Base-by-base conservation (phyloP, 2,888 invertebrate species). In the Petrophora chlorosata region DNA sequence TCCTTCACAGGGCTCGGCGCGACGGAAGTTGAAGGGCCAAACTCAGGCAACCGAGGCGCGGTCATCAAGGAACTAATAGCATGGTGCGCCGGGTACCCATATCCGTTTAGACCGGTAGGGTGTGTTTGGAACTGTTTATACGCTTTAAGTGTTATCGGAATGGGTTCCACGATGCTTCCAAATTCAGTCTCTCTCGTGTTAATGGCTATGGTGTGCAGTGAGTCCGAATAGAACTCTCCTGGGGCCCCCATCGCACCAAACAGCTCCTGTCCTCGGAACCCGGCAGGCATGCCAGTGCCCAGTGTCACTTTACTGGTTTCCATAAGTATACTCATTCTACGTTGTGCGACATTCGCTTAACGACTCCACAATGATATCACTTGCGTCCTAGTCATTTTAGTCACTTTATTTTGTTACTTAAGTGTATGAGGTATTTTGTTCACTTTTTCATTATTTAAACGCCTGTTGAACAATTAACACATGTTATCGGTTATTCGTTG, bases 311-410 rank as follows among this genome's bases (percentile, higher is more conserved):
- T 82, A 70, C 84, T 74, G 72, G 81, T 69, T 79, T 90, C 89
- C 88, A 88, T 90, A 73, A 83, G 83, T 79, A 85, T 83, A 82
- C 89, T 90, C 91, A 90, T 91, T 82, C 89, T 90, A 86, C 65
- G 72, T 76, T 70, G 76, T 77, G 70, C 61, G 61, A 64, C 62
- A 62, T 65, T 65, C 42, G 63, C 67, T 82, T 82, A 75, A 63
- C 50, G 64, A 63, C 65, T 77, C 60, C 67, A 57, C 79, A 81
- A 79, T 69, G 25, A 73, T 56, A 60, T 56, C 74, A 77, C 76
- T 69, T 66, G 55, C 63, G 73, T 81, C 70, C 70, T 73, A 51
- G 54, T 61, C 68, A 79, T 79, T 73, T 65, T 65, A 25, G 2
- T 25, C 10, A 25, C 25, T 25, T 9, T 25, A 5, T 25, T 10